Conservation (phyloP, 2,888 invertebrate species). For the Pheosia tremula region DNA sequence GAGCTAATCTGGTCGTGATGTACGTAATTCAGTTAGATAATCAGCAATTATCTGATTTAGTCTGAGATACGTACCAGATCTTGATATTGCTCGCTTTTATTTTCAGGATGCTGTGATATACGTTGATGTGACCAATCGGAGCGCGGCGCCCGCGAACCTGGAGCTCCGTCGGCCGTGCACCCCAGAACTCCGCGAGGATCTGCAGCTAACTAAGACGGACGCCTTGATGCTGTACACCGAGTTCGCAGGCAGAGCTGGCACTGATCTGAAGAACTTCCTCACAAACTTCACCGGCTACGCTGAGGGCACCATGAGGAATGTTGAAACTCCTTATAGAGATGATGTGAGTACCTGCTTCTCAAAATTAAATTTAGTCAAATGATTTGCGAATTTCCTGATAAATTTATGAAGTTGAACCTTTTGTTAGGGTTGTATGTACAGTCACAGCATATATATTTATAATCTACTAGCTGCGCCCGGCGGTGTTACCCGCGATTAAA, state of each 20-base stretch:
- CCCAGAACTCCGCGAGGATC: slow-evolving; percentile 52
- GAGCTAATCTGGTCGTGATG: too few relatives aligned
- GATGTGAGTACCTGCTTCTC: slow-evolving; percentile 56
- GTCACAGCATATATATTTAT: too few relatives aligned
- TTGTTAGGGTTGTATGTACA: slow-evolving; percentile 1
- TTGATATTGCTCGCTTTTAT: neutral
- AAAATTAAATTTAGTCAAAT: too few relatives aligned
- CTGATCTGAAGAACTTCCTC: slow-evolving; percentile 60
- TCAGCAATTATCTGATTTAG: too few relatives aligned
- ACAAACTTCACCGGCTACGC: slow-evolving; percentile 54
- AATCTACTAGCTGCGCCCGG: too few relatives aligned
- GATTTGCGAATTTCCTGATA: too few relatives aligned
- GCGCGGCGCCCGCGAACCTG: neutral
- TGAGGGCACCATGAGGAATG: slow-evolving; percentile 40
- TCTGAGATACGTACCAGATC: too few relatives aligned
- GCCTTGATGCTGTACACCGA: slow-evolving; percentile 69
- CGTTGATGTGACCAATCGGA: slow-evolving; percentile 42
- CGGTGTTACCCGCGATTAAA: too few relatives aligned
- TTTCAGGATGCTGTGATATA: slow-evolving; percentile 45
- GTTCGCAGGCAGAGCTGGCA: slow-evolving; percentile 57
- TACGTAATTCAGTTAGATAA: too few relatives aligned
- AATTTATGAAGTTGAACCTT: neutral
- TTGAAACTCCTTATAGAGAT: slow-evolving; percentile 31
- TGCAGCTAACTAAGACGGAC: slow-evolving; percentile 55
- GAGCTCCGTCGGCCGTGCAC: slow-evolving; percentile 39